Base-by-base conservation (phyloP, 2,888 invertebrate genomes). In the Plebejus anna region DNA sequence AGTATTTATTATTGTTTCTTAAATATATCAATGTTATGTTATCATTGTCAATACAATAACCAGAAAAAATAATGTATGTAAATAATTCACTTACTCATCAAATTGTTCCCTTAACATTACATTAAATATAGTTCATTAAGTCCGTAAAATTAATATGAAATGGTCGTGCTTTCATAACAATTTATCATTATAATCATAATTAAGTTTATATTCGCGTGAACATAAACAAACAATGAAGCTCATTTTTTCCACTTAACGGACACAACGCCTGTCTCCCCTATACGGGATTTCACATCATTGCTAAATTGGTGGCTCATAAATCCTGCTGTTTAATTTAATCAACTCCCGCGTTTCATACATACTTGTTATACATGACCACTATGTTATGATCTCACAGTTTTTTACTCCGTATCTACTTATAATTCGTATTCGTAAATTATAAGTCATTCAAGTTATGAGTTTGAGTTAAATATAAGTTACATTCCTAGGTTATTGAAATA, bases 281-380 rank as follows among this genome's bases (percentile, higher is more conserved):
- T 66, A 86, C 84, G 87, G 89, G 87, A 90, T 89, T 91, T 89
- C 87, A 88, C 87, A 87, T 90, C 89, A 90, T 89, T 90, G 92
- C 92, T 92, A 90, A 92, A 92, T 92, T 92, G 91, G 88, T 86
- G 85, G 81, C 83, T 87, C 91, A 92, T 94, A 94, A 93, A 92
- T 93, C 85, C 83, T 87, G 85, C 89, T 87, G 84, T 91, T 92
- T 92, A 93, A 93, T 94, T 93, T 89, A 92, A 93, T 94, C 92
- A 94, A 91, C 92, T 87, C 88, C 55, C 47, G 51, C 51, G 47
- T 72, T 22, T 22, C 16, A 55, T 6, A 22, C 71, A 22, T 72
- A 47, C 71, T 11, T 22, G 32, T 32, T 2, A 1, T 32, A 59
- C 59, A 66, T 66, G 32, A 66, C 32, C 32, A 66, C 28, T 13